phyloP scores from a whole-genome alignment of 2,113 vertebrate genomes.

The Microcebus lehilahytsara region DNA sequence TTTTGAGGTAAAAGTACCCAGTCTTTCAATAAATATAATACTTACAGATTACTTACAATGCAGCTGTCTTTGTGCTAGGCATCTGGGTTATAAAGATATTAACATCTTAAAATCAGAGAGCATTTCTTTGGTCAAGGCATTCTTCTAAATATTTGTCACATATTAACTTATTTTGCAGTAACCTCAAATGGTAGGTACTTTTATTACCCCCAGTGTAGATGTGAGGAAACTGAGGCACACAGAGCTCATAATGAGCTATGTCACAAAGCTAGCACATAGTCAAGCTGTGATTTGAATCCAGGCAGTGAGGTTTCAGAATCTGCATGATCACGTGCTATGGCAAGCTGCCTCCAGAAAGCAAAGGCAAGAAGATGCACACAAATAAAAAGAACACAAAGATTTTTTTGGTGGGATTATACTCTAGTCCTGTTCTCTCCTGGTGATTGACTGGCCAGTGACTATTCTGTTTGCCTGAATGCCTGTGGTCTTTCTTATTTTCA shows the following conservation, averaged over 20 bases:
- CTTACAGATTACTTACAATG: not conserved
- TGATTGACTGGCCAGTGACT: not conserved
- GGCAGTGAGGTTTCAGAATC: not conserved
- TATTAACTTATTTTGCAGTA: not conserved
- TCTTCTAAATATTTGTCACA: not conserved
- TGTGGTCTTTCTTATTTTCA: not conserved
- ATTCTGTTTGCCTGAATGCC: not conserved
- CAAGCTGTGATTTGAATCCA: not conserved
- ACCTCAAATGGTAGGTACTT: not conserved
- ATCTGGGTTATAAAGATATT: not conserved
- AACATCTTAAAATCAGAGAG: not conserved
- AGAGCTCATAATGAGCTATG: not conserved
- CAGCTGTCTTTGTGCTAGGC: not conserved
- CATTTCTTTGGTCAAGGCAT: not conserved
- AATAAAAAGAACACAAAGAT: not conserved
- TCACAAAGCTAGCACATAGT: not conserved
- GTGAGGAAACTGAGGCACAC: not conserved
- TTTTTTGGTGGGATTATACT: not conserved
- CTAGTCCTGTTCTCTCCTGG: not conserved
- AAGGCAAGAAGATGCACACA: not conserved
- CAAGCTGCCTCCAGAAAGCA: not conserved
- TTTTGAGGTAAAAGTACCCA: conserved; percentile 41
- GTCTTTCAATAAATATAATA: conserved; percentile 4
- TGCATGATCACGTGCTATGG: not conserved
- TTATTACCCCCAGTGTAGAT: not conserved